A percentile compares a stretch with the other conserved stretches of the same genome.
These are phyloP conservation scores for Drosophila biarmipes DNA, from an alignment of 1,140 invertebrate species.

Conservation along the genomic window DNA sequence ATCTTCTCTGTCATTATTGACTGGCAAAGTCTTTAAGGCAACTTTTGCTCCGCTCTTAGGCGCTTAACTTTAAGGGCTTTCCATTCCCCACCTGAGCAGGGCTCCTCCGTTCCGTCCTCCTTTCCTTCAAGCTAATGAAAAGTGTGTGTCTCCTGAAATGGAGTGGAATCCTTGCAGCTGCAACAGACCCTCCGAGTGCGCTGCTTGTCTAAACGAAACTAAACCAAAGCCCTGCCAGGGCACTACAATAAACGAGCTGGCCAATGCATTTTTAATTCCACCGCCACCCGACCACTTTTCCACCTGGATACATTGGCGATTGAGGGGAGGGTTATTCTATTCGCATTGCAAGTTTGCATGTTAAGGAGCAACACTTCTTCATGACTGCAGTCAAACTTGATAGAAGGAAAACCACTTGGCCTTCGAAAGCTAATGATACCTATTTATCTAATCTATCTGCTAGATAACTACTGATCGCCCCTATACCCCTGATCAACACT, in stretches of 20 bases:
- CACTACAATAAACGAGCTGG: conserved; percentile 28
- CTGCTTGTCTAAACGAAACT: conserved; percentile 14
- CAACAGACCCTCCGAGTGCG: conserved; percentile 7
- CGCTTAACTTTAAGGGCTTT: conserved; percentile 52
- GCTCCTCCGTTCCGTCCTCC: not conserved
- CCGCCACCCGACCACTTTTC: not conserved
- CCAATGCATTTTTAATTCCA: conserved; percentile 44
- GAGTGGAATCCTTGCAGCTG: conserved; percentile 36
- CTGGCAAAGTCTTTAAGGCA: conserved; percentile 42
- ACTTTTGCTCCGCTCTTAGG: conserved; percentile 25
- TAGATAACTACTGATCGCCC: too few species aligned
- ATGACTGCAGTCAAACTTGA: too few species aligned
- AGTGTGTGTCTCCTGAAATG: conserved; percentile 8
- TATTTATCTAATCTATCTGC: too few species aligned
- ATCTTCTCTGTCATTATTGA: conserved; percentile 9
- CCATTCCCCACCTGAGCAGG: conserved; percentile 23
- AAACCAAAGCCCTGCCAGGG: conserved; percentile 20
- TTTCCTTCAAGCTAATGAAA: conserved; percentile 41
- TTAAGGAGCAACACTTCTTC: not conserved
- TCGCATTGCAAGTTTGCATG: not conserved
- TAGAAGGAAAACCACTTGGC: too few species aligned
- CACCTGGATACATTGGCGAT: not conserved
- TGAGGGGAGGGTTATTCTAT: not conserved
- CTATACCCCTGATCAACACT: conserved; percentile 17
- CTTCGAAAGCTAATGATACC: too few species aligned